Percentiles rank a stretch among this genome's conserved stretches.
Evolutionary conservation across 2,113 vertebrate species (phyloP).

Genomic region (Syngnathus floridae): DNA sequence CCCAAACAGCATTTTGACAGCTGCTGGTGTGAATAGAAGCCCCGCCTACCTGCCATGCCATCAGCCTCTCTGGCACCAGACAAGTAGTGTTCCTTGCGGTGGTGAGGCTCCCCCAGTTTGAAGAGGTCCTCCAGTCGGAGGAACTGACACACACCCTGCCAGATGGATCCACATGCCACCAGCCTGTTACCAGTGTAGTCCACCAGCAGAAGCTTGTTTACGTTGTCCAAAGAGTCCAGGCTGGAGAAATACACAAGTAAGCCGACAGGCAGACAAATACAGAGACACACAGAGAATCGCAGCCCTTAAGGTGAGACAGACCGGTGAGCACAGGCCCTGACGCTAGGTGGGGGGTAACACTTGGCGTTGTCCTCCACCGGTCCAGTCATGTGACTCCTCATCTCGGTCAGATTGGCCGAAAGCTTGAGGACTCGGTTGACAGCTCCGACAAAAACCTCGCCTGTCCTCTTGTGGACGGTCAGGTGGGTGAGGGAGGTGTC

Average conservation of each 20-base stretch:
- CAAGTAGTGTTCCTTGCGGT: slow-evolving; percentile 88
- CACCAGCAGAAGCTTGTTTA: slow-evolving; percentile 86
- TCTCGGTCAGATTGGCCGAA: slow-evolving; percentile 77
- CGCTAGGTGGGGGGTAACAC: slow-evolving; percentile 85
- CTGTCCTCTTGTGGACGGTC: slow-evolving; percentile 78
- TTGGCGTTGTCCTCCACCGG: slow-evolving; percentile 81
- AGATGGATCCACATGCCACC: slow-evolving; percentile 85
- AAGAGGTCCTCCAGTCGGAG: slow-evolving; percentile 82
- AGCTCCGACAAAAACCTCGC: slow-evolving; percentile 81
- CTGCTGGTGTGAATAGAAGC: not conserved
- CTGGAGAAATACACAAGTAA: slow-evolving; percentile 22
- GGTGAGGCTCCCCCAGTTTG: slow-evolving; percentile 85
- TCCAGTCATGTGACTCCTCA: slow-evolving; percentile 78
- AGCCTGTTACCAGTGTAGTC: slow-evolving; percentile 80
- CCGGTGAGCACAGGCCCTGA: slow-evolving; percentile 77
- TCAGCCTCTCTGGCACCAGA: slow-evolving; percentile 80
- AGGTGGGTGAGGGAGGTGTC: slow-evolving; percentile 84
- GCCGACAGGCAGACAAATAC: not conserved
- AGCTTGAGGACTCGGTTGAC: slow-evolving; percentile 83
- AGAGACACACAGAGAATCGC: not conserved
- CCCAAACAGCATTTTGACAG: not conserved
- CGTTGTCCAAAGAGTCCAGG: slow-evolving; percentile 75
- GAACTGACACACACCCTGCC: slow-evolving; percentile 89
- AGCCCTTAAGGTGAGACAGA: slow-evolving; percentile 10
- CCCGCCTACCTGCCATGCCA: slow-evolving; percentile 72